A percentile compares a stretch with the other conserved stretches of the same genome.
Evolutionary conservation across 2,113 vertebrate genomes (phyloP).

Genomic region (Oxygymnocypris stewartii): DNA sequence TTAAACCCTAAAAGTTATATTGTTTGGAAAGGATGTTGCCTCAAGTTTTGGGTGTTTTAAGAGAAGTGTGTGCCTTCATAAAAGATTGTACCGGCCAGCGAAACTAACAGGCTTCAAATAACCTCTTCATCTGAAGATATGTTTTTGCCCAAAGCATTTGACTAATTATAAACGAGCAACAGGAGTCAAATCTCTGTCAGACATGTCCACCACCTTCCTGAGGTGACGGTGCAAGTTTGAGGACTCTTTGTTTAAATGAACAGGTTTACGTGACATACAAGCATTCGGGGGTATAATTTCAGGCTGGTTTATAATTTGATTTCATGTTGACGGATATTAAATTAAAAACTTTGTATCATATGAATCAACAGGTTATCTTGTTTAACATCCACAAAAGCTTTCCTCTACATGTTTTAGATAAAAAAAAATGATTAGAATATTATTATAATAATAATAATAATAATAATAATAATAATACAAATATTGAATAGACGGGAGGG

Average conservation of each 20-base stretch:
- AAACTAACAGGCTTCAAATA: neutral
- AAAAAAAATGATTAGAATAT: too few relatives aligned
- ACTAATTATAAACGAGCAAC: neutral
- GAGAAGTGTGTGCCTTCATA: neutral
- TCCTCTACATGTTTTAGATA: neutral
- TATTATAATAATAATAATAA: neutral
- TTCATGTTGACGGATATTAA: neutral
- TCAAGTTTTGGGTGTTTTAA: neutral
- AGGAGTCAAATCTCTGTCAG: neutral
- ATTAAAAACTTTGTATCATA: neutral
- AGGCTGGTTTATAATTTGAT: neutral
- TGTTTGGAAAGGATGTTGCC: neutral
- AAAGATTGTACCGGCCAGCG: neutral
- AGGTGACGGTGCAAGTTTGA: neutral
- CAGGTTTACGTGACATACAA: neutral
- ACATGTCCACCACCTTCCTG: neutral
- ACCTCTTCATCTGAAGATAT: neutral
- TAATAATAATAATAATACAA: too few relatives aligned
- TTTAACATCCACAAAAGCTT: neutral
- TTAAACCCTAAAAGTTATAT: neutral
- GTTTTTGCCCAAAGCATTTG: slow-evolving; percentile 18
- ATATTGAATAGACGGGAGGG: neutral
- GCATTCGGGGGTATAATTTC: neutral
- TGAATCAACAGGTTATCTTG: neutral
- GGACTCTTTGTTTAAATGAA: neutral